phyloP scores from a whole-genome alignment of 2,888 invertebrate species.

The Bibio marci region DNA sequence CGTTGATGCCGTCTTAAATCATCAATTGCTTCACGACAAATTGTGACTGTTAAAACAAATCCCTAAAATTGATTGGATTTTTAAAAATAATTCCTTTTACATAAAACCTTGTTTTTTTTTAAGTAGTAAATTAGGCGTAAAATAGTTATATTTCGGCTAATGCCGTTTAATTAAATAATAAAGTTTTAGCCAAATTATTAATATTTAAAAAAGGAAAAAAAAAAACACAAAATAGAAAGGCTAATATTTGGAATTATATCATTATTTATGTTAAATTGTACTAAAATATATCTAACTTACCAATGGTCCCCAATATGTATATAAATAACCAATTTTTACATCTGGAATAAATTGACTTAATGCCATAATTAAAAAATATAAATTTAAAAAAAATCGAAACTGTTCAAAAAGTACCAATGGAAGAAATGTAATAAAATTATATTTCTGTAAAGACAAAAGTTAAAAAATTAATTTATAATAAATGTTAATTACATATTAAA shows the following conservation, averaged over 20 bases:
- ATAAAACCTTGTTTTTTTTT: too few relatives aligned
- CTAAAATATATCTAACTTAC: conserved; percentile 27
- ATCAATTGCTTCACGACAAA: conserved; percentile 92
- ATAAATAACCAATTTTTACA: conserved; percentile 89
- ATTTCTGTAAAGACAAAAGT: conserved; percentile 52
- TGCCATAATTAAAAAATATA: conserved; percentile 97
- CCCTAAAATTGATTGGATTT: too few relatives aligned
- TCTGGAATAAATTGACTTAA: conserved; percentile 95
- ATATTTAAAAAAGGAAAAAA: too few relatives aligned
- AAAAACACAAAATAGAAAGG: too few relatives aligned
- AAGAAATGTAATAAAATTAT: conserved; percentile 79
- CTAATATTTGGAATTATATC: too few relatives aligned
- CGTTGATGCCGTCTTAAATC: conserved; percentile 83
- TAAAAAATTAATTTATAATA: conserved; percentile 11
- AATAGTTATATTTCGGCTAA: too few relatives aligned
- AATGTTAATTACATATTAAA: not conserved
- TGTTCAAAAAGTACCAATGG: conserved; percentile 93
- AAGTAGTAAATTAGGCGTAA: too few relatives aligned
- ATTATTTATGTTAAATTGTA: conserved; percentile 1
- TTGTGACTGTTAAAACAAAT: conserved; percentile 90
- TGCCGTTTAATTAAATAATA: too few relatives aligned
- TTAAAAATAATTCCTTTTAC: too few relatives aligned
- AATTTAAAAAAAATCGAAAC: conserved; percentile 95
- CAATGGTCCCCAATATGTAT: conserved; percentile 98
- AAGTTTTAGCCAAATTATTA: too few relatives aligned